Evolutionary conservation across 2,888 invertebrate species (phyloP).

Genomic region (Caenorhabditis wallacei): DNA sequence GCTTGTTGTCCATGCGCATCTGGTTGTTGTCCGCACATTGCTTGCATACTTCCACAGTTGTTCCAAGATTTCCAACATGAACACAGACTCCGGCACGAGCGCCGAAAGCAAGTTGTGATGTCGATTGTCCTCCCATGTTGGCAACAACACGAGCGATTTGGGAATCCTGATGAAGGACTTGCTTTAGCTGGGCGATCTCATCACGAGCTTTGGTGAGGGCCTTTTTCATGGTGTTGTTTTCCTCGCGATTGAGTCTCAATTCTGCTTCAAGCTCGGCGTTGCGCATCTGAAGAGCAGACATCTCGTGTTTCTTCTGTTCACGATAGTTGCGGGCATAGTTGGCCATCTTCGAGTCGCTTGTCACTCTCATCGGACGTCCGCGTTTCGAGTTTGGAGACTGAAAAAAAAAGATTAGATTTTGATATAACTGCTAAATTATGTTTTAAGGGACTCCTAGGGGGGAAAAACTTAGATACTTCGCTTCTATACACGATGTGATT

Average conservation of each 20-base stretch:
- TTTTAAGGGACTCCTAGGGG: constrained; percentile 39
- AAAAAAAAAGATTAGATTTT: constrained; percentile 11
- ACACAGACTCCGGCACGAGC: constrained; percentile 61
- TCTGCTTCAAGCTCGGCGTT: constrained; percentile 64
- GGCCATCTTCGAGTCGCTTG: constrained; percentile 74
- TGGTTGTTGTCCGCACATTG: constrained; percentile 55
- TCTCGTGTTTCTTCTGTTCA: constrained; percentile 74
- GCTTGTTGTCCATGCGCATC: constrained; percentile 38
- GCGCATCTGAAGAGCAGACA: constrained; percentile 42
- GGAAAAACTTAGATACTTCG: constrained; percentile 53
- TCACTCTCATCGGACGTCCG: constrained; percentile 71
- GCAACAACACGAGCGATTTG: constrained; percentile 68
- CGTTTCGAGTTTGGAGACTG: constrained; percentile 58
- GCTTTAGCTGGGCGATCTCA: constrained; percentile 49
- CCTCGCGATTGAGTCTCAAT: constrained; percentile 41
- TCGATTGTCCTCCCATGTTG: constrained; percentile 40
- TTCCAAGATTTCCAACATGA: constrained; percentile 57
- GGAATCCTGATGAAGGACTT: constrained; percentile 63
- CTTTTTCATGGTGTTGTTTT: constrained; percentile 50
- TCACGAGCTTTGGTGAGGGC: constrained; percentile 31
- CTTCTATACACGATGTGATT: constrained; percentile 35
- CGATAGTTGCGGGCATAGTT: constrained; percentile 76
- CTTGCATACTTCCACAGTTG: constrained; percentile 64
- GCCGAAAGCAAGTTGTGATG: not conserved
- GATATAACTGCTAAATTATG: not conserved